A percentile compares a stretch with the other conserved stretches of the same genome.
Evolutionary conservation across 2,888 invertebrate genomes (phyloP).

Genomic region (Eupithecia pulchellata): DNA sequence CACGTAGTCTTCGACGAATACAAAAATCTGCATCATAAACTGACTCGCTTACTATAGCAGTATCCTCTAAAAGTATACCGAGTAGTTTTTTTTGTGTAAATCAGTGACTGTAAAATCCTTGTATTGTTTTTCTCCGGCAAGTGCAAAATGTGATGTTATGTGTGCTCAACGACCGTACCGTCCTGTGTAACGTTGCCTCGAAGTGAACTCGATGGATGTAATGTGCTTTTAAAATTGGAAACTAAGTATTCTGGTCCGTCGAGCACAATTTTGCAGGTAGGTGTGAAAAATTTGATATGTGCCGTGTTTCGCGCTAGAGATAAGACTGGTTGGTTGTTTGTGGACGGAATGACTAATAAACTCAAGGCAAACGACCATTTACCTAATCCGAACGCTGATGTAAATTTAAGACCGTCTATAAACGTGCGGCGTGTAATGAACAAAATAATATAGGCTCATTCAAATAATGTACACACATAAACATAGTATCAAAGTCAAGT

Average conservation of each 20-base stretch:
- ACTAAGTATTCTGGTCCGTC: conserved; percentile 56
- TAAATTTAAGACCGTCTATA: conserved; percentile 45
- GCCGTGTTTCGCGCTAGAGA: conserved; percentile 36
- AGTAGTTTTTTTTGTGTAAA: conserved; percentile 53
- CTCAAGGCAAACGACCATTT: conserved; percentile 53
- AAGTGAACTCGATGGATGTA: conserved; percentile 79
- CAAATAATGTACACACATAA: neutral
- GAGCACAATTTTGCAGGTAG: conserved; percentile 65
- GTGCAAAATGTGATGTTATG: conserved; percentile 84
- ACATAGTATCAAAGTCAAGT: conserved; percentile 47
- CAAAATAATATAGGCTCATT: conserved; percentile 41
- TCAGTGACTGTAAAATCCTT: conserved; percentile 60
- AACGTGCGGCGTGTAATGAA: conserved; percentile 41
- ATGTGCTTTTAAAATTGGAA: conserved; percentile 78
- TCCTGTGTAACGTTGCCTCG: conserved; percentile 76
- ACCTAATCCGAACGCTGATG: conserved; percentile 45
- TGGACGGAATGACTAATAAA: conserved; percentile 52
- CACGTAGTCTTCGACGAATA: conserved; percentile 74
- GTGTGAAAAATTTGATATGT: conserved; percentile 45
- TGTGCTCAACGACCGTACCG: conserved; percentile 75
- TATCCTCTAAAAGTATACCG: conserved; percentile 33
- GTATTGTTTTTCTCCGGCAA: conserved; percentile 70
- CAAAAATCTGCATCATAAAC: conserved; percentile 62
- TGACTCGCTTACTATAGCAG: conserved; percentile 61
- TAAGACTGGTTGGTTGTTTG: conserved; percentile 37